Base-by-base conservation (phyloP, 2,888 invertebrate genomes). In the Thalpophila matura region DNA sequence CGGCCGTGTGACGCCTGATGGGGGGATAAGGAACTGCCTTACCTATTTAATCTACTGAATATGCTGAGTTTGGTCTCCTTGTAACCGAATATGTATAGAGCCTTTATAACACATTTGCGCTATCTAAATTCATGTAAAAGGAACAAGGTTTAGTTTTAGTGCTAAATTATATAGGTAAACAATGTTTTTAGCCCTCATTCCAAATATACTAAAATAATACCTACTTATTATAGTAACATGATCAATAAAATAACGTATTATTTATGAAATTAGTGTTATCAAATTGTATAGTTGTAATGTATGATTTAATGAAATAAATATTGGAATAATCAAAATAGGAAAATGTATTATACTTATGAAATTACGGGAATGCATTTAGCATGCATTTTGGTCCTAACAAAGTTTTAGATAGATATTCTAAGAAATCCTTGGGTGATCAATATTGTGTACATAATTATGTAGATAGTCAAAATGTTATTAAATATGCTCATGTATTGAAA, bases 181-280 rank as follows among this genome's bases (percentile, higher is more conserved):
- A 37, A 10, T 33, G 29, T 18, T n/a, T 40, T 35, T 65, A 54
- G 27, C 33, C 27, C 18, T 27, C 38, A 45, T 67, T 45, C 16
- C 26, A 58, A 68, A 35, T 33, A 40, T 0, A 14, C 31, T 47
- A 16, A 7, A 42, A 31, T 37, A 33, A 47, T 35, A 27, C 20
- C 2, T 38, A 33, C 12, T 5, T 57, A 58, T 37, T 55, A n/a
- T 67, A 54, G 53, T 46, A 59, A 64, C 55, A 54, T 58, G 75
- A 77, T 69, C 74, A 77, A 77, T 74, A 74, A 65, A 40, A 61
- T 56, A 58, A 76, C 58, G 53, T 76, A 70, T 72, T 76, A 70
- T 74, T 71, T 71, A 68, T 71, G 22, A 61, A 56, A 37, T 76
- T 63, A 67, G 26, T 43, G 29, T 22, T 50, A 47, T 18, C 1